Conservation (phyloP, 2,888 invertebrate species). For the Melanostoma mellinum region DNA sequence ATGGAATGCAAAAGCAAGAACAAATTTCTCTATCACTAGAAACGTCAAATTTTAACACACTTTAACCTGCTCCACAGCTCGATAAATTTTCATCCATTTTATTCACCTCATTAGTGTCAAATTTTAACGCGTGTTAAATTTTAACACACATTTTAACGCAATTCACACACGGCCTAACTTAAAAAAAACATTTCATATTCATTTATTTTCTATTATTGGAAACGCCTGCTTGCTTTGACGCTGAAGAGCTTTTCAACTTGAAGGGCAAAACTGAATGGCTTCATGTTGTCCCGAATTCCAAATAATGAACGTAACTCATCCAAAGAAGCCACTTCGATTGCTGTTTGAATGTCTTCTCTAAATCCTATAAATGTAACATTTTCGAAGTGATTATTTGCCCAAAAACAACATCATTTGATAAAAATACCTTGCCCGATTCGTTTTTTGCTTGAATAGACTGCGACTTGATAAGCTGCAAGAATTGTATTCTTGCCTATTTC, state of each 20-base stretch:
- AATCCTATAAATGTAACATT: no score
- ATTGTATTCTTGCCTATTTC: constrained; percentile 91
- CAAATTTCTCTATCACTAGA: no score
- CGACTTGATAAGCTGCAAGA: constrained; percentile 92
- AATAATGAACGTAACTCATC: constrained; percentile 90
- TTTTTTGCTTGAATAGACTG: constrained; percentile 91
- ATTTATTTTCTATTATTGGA: constrained; percentile 36
- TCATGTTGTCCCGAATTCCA: constrained; percentile 83
- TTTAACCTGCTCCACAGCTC: no score
- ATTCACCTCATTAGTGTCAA: no score
- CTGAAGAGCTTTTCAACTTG: constrained; percentile 76
- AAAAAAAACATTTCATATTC: not conserved
- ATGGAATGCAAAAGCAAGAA: no score
- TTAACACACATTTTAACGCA: no score
- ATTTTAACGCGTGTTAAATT: no score
- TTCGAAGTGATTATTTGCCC: no score
- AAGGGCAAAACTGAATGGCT: constrained; percentile 84
- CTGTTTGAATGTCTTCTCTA: constrained; percentile 92
- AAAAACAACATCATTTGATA: constrained; percentile 74
- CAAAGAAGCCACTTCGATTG: constrained; percentile 93
- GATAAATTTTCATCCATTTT: no score
- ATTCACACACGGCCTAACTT: no score
- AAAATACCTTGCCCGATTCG: constrained; percentile 90
- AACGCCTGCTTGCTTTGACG: constrained; percentile 26
- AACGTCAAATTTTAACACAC: no score